Percentiles rank a stretch among this genome's conserved stretches.
Conservation (phyloP, 2,888 invertebrate species). For the Eupeodes latifasciatus region DNA sequence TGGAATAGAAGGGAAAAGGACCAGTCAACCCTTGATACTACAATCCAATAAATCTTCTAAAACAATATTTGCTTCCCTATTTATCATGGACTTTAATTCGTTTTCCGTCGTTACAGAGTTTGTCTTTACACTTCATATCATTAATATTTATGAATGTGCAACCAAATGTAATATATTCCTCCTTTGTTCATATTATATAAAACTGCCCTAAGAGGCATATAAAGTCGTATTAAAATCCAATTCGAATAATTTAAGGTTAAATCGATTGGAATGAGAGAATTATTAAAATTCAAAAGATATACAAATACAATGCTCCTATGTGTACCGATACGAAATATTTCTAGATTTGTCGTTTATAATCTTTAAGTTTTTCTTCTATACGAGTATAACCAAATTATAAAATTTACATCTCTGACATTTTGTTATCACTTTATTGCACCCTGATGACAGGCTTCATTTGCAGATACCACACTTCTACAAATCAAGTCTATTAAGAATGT, state of each 20-base stretch:
- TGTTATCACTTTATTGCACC: conserved; percentile 7
- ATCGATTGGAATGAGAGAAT: background rate
- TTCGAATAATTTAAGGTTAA: background rate
- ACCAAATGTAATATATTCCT: background rate
- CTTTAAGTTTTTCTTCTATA: background rate
- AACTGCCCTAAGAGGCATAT: background rate
- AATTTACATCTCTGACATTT: background rate
- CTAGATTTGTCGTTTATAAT: background rate
- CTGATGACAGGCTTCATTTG: conserved; percentile 8
- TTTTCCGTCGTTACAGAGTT: no score
- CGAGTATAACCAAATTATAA: background rate
- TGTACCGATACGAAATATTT: no score
- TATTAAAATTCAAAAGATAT: background rate
- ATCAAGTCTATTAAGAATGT: conserved; percentile 7
- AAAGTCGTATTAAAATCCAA: background rate
- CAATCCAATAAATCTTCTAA: no score
- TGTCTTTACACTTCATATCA: no score
- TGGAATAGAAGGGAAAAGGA: no score
- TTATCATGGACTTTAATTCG: no score
- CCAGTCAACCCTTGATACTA: no score
- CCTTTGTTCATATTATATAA: background rate
- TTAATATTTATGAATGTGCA: no score
- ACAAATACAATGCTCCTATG: no score
- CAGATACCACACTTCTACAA: background rate
- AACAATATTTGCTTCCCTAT: no score